Evolutionary conservation across 2,888 invertebrate genomes (phyloP).

Genomic region (Archips xylosteana): DNA sequence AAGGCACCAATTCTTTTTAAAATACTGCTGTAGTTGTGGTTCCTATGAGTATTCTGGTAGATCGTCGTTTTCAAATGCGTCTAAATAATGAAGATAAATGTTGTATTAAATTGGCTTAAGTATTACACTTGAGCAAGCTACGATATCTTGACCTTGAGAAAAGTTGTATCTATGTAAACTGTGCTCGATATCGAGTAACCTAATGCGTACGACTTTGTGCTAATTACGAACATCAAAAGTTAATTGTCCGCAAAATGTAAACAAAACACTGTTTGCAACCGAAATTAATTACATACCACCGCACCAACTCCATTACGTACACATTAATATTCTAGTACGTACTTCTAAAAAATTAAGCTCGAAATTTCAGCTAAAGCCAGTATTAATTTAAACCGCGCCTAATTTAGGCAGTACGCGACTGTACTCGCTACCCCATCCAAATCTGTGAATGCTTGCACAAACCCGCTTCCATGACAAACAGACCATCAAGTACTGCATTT

Average conservation of each 20-base stretch:
- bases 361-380: constrained; percentile 19
- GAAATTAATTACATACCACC: constrained; percentile 21
- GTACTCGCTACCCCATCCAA: constrained; percentile 81
- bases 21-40: too few relatives aligned
- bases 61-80: too few relatives aligned
- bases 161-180: too few relatives aligned
- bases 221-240: not conserved
- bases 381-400: constrained; percentile 41
- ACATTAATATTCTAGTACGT: constrained; percentile 29
- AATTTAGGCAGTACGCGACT: constrained; percentile 50
- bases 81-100: too few relatives aligned
- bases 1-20: too few relatives aligned
- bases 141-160: too few relatives aligned
- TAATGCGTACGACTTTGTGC: too few relatives aligned
- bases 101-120: too few relatives aligned
- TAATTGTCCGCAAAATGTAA: not conserved
- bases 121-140: too few relatives aligned
- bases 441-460: constrained; percentile 86
- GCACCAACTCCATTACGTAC: constrained; percentile 27
- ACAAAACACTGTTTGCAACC: not conserved
- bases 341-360: constrained; percentile 20
- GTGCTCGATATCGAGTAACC: too few relatives aligned
- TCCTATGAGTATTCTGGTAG: too few relatives aligned
- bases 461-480: constrained; percentile 85
- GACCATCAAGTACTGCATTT: constrained; percentile 75